Base-by-base conservation (phyloP, 1,140 invertebrate genomes). In the Diorhabda sublineata region DNA sequence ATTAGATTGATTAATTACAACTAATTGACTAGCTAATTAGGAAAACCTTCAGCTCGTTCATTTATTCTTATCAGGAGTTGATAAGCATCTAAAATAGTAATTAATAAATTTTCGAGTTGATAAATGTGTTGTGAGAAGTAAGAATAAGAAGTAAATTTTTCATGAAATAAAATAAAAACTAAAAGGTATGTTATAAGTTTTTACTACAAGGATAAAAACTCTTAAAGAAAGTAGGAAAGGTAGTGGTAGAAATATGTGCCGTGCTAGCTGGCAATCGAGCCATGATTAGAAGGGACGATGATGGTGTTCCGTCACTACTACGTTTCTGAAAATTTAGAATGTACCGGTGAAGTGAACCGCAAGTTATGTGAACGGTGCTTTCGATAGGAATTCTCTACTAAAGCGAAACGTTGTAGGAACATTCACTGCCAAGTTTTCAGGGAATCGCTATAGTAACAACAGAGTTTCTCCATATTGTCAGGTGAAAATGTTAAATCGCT, bases 251-350 rank as follows among this genome's bases (percentile, higher is more conserved):
- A 43, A 57, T 64, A 64, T 67, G 42, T 67, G 65, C 65, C n/a
- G 57, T 42, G 65, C 45, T 67, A 60, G 65, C 65, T 59, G 58
- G 58, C 58, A 67, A 67, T 67, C 60, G 57, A 58, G 58, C 42
- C 43, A 44, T 67, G 45, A 67, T 67, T 67, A 58, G 44, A 67
- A 42, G 65, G 42, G 58, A 45, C 58, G 52, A 43, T 52, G 57
- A 58, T 42, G 26, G 3, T 5, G 59, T 61, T 42, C 47, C 47
- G 42, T 64, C 63, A 9, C 63, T 26, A 56, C 63, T 52, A 57
- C 65, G 58, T 67, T 67, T 67, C 58, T 26, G 42, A 43, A 26
- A 9, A 42, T 42, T 52, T 58, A 47, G 26, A 67, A 58, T 59
- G 26, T 42, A 52, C 58, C 57, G 9, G 44, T 60, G 58, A 59